These are phyloP conservation scores for Anagyrus pseudococci DNA, from an alignment of 2,888 invertebrate species.

Conservation along the genomic window DNA sequence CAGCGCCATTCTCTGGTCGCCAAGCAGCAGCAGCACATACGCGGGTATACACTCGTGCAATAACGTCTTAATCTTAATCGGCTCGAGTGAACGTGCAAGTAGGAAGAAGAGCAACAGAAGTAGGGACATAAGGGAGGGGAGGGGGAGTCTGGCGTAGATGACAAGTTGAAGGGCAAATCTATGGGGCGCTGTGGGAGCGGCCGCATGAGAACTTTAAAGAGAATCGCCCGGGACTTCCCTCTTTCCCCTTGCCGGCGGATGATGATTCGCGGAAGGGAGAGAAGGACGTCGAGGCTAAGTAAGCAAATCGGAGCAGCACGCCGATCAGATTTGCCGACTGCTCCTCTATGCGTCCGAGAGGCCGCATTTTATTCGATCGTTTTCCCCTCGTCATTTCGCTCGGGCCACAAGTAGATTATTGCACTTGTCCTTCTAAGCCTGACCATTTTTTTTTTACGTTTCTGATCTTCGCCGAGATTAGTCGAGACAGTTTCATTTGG, in stretches of 20 bases:
- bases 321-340: too few species aligned
- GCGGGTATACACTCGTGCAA: not conserved
- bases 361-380: too few species aligned
- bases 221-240: conserved; percentile 34
- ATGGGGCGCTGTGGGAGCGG: too few species aligned
- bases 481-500: too few species aligned
- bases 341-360: too few species aligned
- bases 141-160: conserved; percentile 10
- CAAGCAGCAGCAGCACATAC: not conserved
- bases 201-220: conserved; percentile 46
- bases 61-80: conserved; percentile 44
- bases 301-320: too few species aligned
- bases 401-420: too few species aligned
- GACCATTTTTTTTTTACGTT: too few species aligned
- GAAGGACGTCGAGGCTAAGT: too few species aligned
- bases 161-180: conserved; percentile 26
- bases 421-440: too few species aligned
- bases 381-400: too few species aligned
- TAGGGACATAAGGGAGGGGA: not conserved
- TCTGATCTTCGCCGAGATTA: too few species aligned
- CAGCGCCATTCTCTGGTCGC: not conserved
- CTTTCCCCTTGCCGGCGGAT: conserved; percentile 9
- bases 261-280: conserved; percentile 50
- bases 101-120: not conserved
- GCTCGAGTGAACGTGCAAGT: conserved; percentile 31